Percentiles rank a stretch among this genome's conserved stretches.
These are phyloP conservation scores for Syngnathus typhle DNA, from an alignment of 2,113 vertebrate species.

Conservation along the genomic window DNA sequence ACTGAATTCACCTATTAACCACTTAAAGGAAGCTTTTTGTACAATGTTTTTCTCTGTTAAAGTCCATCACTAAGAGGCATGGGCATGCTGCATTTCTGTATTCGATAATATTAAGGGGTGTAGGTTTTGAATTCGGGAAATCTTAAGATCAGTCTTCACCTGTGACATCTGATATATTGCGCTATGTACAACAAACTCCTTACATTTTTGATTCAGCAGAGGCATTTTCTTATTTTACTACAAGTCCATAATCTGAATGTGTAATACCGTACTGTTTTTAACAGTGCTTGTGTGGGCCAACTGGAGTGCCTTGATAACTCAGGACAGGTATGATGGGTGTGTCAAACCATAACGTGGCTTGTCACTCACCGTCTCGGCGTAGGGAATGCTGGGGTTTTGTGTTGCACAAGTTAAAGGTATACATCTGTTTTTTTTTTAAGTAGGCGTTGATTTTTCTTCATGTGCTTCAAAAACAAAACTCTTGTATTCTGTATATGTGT, in stretches of 20 bases:
- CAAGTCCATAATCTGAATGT: constrained; percentile 57
- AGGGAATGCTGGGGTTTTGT: constrained; percentile 40
- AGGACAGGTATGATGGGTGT: constrained; percentile 29
- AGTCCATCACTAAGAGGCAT: constrained; percentile 10
- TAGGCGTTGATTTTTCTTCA: constrained; percentile 34
- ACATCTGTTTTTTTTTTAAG: constrained; percentile 28
- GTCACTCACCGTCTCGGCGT: constrained; percentile 24
- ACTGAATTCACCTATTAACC: constrained; percentile 19
- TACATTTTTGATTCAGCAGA: constrained; percentile 17
- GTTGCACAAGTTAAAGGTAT: constrained; percentile 23
- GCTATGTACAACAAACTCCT: constrained; percentile 13
- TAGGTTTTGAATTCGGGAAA: background rate
- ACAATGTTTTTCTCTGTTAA: constrained; percentile 17
- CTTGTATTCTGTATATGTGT: constrained; percentile 39
- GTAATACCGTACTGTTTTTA: constrained; percentile 50
- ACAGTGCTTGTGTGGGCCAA: constrained; percentile 39
- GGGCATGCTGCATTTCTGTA: constrained; percentile 21
- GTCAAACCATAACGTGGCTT: constrained; percentile 18
- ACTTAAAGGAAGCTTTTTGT: constrained; percentile 18
- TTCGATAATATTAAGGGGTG: constrained; percentile 21
- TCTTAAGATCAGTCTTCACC: constrained; percentile 4
- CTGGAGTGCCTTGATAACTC: constrained; percentile 62
- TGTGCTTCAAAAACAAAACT: constrained; percentile 27
- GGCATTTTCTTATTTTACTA: constrained; percentile 22
- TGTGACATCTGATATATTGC: constrained; percentile 8